Evolutionary conservation across 2,113 vertebrate genomes (phyloP).

Genomic region (Petrocephalus zakoni): DNA sequence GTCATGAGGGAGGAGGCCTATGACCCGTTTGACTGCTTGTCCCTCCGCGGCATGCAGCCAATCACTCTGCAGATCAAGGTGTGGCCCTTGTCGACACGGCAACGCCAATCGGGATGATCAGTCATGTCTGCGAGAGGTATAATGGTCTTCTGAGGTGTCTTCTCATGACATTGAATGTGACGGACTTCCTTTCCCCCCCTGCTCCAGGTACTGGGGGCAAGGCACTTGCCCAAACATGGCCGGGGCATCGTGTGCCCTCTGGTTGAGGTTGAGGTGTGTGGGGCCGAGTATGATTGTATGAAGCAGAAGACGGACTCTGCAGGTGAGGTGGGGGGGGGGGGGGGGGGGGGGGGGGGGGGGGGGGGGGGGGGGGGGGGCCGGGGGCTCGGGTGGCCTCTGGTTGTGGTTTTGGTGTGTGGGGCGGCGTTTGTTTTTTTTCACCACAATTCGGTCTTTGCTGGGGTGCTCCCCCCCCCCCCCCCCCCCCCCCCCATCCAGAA

Average conservation of each 20-base stretch:
- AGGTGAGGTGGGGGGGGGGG: too few species aligned
- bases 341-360: too few species aligned
- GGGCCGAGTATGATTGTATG: conserved; percentile 82
- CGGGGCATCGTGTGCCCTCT: conserved; percentile 92
- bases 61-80: conserved; percentile 80
- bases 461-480: not conserved
- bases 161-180: not conserved
- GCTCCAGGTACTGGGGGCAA: conserved; percentile 81
- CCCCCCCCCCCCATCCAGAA: not conserved
- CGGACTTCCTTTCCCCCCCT: not conserved
- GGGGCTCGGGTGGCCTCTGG: too few species aligned
- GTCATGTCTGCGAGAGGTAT: not conserved
- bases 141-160: not conserved
- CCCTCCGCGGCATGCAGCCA: conserved; percentile 69
- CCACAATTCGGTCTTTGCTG: too few species aligned
- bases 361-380: too few species aligned
- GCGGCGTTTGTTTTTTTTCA: too few species aligned
- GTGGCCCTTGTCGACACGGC: not conserved
- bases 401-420: too few species aligned
- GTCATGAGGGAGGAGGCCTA: conserved; percentile 91
- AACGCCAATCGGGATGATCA: not conserved
- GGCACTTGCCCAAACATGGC: conserved; percentile 92
- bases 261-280: conserved; percentile 92
- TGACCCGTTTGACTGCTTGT: conserved; percentile 88
- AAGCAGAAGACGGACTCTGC: conserved; percentile 94